Conservation (phyloP, 2,888 invertebrate genomes). For the Steinernema carpocapsae region DNA sequence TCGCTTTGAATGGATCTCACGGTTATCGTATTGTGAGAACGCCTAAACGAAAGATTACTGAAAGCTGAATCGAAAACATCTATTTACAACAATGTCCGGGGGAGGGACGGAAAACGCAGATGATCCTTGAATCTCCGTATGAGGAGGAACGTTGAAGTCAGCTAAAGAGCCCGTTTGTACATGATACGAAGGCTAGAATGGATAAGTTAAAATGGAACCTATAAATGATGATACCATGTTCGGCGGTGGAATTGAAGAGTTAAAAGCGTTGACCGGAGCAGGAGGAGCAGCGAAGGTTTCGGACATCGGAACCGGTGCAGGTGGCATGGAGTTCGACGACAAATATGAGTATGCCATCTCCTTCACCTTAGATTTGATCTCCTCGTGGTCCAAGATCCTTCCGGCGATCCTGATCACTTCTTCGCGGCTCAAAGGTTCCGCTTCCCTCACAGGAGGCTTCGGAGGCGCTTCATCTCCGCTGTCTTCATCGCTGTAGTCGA, state of each 20-base stretch:
- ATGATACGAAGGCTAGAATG: no score
- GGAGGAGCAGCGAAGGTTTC: not conserved
- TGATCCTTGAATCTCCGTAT: not conserved
- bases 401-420: constrained; percentile 16
- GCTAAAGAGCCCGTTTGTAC: not conserved
- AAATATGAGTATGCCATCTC: not conserved
- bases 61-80: not conserved
- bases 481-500: constrained; percentile 67
- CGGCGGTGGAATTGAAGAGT: not conserved
- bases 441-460: not conserved
- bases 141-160: not conserved
- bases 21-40: constrained; percentile 12
- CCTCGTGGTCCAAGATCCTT: constrained; percentile 25
- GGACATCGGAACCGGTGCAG: not conserved
- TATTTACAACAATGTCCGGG: not conserved
- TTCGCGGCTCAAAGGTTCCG: not conserved
- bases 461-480: constrained; percentile 52
- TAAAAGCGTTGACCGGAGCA: not conserved
- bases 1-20: constrained; percentile 4
- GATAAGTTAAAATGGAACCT: not conserved
- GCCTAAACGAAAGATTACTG: not conserved
- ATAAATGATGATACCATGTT: not conserved
- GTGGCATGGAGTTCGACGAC: not conserved
- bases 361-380: not conserved
- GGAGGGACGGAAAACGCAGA: constrained; percentile 10